These are phyloP conservation scores for Tinea trinotella DNA, from an alignment of 2,888 invertebrate species.

Conservation along the genomic window DNA sequence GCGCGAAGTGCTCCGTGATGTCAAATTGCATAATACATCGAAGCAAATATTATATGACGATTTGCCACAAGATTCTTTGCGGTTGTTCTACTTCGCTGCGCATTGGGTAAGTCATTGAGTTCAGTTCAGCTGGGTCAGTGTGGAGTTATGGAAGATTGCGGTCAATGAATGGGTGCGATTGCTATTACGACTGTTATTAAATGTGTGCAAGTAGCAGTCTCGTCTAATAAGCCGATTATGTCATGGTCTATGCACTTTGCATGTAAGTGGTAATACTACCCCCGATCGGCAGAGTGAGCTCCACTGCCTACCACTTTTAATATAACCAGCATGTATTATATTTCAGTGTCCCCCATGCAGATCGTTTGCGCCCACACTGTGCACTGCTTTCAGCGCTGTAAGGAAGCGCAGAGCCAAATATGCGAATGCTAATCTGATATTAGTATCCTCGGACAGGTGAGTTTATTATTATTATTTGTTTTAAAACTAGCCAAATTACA, in stretches of 20 bases:
- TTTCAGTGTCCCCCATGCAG: slow-evolving; percentile 88
- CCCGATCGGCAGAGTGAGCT: too few species aligned
- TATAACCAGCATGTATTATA: neutral
- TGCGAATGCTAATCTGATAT: slow-evolving; percentile 82
- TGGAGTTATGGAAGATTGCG: too few species aligned
- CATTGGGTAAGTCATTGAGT: slow-evolving; percentile 85
- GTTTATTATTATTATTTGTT: slow-evolving; percentile 25
- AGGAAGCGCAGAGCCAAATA: slow-evolving; percentile 75
- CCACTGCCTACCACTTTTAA: too few species aligned
- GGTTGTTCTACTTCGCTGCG: slow-evolving; percentile 89
- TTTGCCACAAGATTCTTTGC: slow-evolving; percentile 73
- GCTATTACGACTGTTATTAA: too few species aligned
- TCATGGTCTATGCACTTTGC: too few species aligned
- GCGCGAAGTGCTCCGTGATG: slow-evolving; percentile 48
- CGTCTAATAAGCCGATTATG: too few species aligned
- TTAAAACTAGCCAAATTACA: too few species aligned
- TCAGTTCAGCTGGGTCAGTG: too few species aligned
- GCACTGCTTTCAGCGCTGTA: slow-evolving; percentile 80
- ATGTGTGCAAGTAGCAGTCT: too few species aligned
- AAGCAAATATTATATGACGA: slow-evolving; percentile 71
- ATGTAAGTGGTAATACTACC: too few species aligned
- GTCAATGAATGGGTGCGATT: too few species aligned
- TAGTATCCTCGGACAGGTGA: slow-evolving; percentile 89
- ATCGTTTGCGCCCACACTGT: slow-evolving; percentile 84
- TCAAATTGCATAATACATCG: slow-evolving; percentile 62